Conservation (phyloP, 64 coral and sea anemone species). For the Porites australiensis region DNA sequence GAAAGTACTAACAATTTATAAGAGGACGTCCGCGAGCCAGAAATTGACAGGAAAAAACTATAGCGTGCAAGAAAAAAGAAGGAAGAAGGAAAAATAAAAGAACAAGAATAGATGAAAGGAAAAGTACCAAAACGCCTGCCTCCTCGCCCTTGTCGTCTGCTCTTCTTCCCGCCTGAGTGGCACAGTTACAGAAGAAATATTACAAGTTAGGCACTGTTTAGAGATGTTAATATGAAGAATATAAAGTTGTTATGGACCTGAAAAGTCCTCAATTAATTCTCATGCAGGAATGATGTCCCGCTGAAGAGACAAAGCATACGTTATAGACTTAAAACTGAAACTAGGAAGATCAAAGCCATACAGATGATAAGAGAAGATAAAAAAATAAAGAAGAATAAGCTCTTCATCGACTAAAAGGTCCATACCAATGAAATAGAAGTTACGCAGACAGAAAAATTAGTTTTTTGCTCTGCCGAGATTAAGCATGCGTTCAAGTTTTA, state of each 20-base stretch:
- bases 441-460: too few species aligned
- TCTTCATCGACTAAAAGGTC: too few species aligned
- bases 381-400: too few species aligned
- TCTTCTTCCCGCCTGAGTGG: slow-evolving; percentile 58
- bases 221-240: slow-evolving; percentile 14
- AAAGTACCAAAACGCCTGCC: slow-evolving; percentile 63
- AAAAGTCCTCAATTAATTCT: neutral
- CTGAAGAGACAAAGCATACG: neutral
- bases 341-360: too few species aligned
- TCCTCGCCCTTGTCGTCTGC: slow-evolving; percentile 66
- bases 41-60: neutral
- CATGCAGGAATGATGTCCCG: neutral
- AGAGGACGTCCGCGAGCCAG: too few species aligned
- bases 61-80: neutral
- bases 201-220: slow-evolving; percentile 5
- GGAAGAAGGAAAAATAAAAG: slow-evolving; percentile 24
- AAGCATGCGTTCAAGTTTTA: too few species aligned
- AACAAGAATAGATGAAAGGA: slow-evolving; percentile 46
- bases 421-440: too few species aligned
- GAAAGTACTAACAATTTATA: neutral
- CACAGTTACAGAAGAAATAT: slow-evolving; percentile 46
- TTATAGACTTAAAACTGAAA: too few species aligned
- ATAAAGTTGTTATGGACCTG: neutral
- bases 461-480: too few species aligned
- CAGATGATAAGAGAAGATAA: too few species aligned